Evolutionary conservation across 1,140 invertebrate genomes (phyloP), one percentile per base, ranked within the genome.

Genomic region (Yoshiicerus persimilis): DNA sequence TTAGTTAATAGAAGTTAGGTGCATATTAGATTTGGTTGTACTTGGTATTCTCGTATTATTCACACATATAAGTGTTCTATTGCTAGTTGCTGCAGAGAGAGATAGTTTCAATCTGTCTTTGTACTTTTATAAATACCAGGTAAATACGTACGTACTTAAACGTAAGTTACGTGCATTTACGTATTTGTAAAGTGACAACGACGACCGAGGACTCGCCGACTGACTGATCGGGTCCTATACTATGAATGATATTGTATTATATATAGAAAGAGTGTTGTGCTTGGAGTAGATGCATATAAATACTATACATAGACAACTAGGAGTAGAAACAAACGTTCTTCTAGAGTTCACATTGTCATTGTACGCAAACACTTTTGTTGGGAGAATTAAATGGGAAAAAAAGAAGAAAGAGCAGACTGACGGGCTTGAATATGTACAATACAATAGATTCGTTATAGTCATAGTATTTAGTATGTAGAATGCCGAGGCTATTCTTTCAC

Each of bases 301-400:
- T 41, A 41, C 39, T 41, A 41, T 13, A 41, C 39, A 41, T 41
- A 41, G 39, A 41, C 39, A 41, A 6, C 6, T 41, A 62, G 56
- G 13, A 66, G 23, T 66, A 30, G 23, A n/a, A 30, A 66, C 64
- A 11, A 30, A 66, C 47, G 47, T 56, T 56, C 47, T 56, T 56
- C 47, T 10, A 66, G 20, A 66, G 64, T 77, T 25, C 27, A 56
- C 47, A 32, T 80, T 23, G 75, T 38, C 23, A 36, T 34, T 80
- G 32, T 80, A 77, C 70, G 75, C 75, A 16, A 80, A 80, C 34
- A 80, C 75, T 80, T 80, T 80, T 80, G 75, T 80, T 80, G 75
- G 75, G 75, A 80, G 32, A 80, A 34, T 80, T 38, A 38, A 80
- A 80, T 80, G 75, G 32, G 75, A 32, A 80, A 32, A 66, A 77